Evolutionary conservation across 2,888 invertebrate species (phyloP).

Genomic region (Parapristionchus giblindavisi): DNA sequence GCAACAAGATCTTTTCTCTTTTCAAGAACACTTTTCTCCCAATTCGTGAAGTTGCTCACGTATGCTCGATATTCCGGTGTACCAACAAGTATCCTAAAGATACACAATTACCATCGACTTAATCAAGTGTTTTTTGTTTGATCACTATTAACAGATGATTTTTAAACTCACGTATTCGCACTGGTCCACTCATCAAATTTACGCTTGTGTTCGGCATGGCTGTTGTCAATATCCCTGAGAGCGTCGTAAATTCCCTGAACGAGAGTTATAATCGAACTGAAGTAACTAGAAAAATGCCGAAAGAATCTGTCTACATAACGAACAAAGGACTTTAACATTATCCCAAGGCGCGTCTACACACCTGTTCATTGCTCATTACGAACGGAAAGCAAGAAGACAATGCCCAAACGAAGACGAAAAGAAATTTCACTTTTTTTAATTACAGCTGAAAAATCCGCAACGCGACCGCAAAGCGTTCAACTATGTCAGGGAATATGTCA

Average conservation of each 20-base stretch:
- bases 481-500: background rate
- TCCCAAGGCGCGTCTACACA: conserved; percentile 30
- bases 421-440: no score
- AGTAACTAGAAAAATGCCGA: background rate
- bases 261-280: background rate
- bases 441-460: background rate
- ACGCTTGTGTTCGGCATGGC: conserved; percentile 22
- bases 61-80: conserved; percentile 21
- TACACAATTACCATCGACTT: background rate
- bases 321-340: background rate
- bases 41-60: conserved; percentile 29
- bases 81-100: conserved; percentile 18
- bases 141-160: background rate
- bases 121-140: background rate
- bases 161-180: conserved; percentile 33
- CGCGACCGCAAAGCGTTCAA: background rate
- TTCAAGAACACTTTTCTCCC: conserved; percentile 27
- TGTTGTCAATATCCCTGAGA: conserved; percentile 15
- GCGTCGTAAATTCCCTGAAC: conserved; percentile 27
- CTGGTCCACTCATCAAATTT: conserved; percentile 18
- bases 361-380: conserved; percentile 35
- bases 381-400: conserved; percentile 27
- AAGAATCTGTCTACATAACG: conserved; percentile 1
- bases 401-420: conserved; percentile 23
- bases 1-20: conserved; percentile 8